Percentiles rank a stretch among this genome's conserved stretches.
phyloP scores from a whole-genome alignment of 1,140 invertebrate species.

The Drosophila repleta region DNA sequence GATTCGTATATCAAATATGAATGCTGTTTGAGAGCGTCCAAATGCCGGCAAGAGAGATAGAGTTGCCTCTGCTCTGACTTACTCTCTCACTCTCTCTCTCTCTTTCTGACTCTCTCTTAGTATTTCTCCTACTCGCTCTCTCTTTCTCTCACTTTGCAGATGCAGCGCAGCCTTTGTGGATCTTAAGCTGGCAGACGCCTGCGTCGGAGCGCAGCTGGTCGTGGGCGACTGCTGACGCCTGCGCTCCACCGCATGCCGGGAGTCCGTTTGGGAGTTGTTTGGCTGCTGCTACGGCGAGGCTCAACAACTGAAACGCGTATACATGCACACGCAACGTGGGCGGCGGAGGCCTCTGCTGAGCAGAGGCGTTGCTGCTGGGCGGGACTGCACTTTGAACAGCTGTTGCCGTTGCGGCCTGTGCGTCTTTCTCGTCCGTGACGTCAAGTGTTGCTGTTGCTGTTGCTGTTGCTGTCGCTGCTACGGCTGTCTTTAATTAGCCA shows the following conservation, averaged over 20 bases:
- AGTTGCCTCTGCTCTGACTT: background rate
- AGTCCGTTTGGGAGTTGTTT: conserved; percentile 12
- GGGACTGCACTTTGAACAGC: conserved; percentile 63
- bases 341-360: background rate
- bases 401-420: conserved; percentile 43
- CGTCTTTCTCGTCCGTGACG: conserved; percentile 41
- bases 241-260: conserved; percentile 56
- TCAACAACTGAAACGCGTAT: conserved; percentile 70
- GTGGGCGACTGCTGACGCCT: conserved; percentile 22
- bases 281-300: conserved; percentile 39
- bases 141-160: conserved; percentile 49
- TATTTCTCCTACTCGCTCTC: background rate
- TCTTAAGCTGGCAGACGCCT: conserved; percentile 23
- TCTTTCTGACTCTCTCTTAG: conserved; percentile 11
- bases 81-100: background rate
- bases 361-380: conserved; percentile 32
- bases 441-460: conserved; percentile 43
- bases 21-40: conserved; percentile 54
- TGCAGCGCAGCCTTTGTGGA: conserved; percentile 49
- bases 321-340: conserved; percentile 25
- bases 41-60: conserved; percentile 53
- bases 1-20: conserved; percentile 51
- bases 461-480: conserved; percentile 20
- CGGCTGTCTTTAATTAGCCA: conserved; percentile 55
- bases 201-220: conserved; percentile 26